A percentile compares a stretch with the other conserved stretches of the same genome.
Evolutionary conservation across 2,113 vertebrate genomes (phyloP).

Genomic region (Oxygymnocypris stewartii): DNA sequence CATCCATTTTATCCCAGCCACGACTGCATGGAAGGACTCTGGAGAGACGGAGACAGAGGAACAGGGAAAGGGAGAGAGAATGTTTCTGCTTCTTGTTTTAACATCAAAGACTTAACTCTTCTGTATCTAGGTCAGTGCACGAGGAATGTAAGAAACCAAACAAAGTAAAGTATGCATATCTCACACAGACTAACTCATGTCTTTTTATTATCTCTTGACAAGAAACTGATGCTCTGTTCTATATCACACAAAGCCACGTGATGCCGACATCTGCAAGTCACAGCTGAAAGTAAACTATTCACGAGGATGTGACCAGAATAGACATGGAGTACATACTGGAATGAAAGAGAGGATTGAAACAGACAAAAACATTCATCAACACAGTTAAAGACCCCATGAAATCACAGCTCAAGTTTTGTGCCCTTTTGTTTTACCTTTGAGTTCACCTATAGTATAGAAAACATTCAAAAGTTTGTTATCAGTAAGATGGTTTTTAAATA

Average conservation of each 20-base stretch:
- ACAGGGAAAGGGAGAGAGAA: slow-evolving; percentile 46
- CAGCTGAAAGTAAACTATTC: slow-evolving; percentile 7
- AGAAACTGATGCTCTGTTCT: neutral
- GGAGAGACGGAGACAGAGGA: slow-evolving; percentile 25
- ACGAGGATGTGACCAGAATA: slow-evolving; percentile 21
- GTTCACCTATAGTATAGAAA: neutral
- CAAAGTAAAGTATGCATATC: neutral
- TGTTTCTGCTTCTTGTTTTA: slow-evolving; percentile 17
- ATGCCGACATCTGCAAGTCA: neutral
- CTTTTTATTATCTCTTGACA: neutral
- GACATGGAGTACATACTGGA: neutral
- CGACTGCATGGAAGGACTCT: slow-evolving; percentile 52
- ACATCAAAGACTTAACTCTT: slow-evolving; percentile 15
- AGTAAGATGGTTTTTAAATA: neutral
- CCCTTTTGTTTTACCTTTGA: neutral
- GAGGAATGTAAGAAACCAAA: neutral
- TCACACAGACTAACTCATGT: neutral
- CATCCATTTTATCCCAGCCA: slow-evolving; percentile 72
- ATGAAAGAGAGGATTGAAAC: slow-evolving; percentile 2
- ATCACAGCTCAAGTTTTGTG: neutral
- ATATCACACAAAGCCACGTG: neutral
- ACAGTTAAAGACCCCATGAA: neutral
- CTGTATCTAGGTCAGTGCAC: neutral
- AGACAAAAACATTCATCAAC: slow-evolving; percentile 1
- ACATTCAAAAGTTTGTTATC: neutral